phyloP scores from a whole-genome alignment of 2,888 invertebrate genomes.

The Lasius platythorax region DNA sequence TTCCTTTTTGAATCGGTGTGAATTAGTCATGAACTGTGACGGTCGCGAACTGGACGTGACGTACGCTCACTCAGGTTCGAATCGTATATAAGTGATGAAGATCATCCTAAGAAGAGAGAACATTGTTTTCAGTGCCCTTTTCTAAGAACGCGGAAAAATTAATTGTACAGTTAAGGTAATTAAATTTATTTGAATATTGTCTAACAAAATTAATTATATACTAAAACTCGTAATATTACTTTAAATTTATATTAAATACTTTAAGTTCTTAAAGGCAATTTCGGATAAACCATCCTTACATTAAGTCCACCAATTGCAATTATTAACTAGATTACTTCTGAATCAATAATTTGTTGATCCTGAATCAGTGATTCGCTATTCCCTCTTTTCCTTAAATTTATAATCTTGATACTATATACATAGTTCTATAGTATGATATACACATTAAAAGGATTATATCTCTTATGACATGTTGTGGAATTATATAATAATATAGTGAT shows the following conservation, averaged over 20 bases:
- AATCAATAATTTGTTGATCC: background rate
- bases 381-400: background rate
- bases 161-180: background rate
- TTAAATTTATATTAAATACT: background rate
- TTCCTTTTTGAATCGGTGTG: background rate
- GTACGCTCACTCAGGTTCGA: background rate
- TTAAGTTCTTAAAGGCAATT: background rate
- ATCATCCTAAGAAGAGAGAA: background rate
- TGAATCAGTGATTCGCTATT: background rate
- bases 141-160: background rate
- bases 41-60: background rate
- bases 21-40: slow-evolving; percentile 11
- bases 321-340: background rate
- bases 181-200: slow-evolving; percentile 1
- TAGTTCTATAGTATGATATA: background rate
- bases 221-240: background rate
- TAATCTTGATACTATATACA: background rate
- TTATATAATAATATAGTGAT: background rate
- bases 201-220: background rate
- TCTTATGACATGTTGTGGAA: background rate
- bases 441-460: background rate
- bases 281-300: background rate
- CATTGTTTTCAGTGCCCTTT: background rate
- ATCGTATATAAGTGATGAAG: background rate
- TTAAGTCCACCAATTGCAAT: background rate